Percentiles rank a stretch among this genome's conserved stretches.
phyloP scores from a whole-genome alignment of 2,113 vertebrate genomes.

The Prunella himalayana region DNA sequence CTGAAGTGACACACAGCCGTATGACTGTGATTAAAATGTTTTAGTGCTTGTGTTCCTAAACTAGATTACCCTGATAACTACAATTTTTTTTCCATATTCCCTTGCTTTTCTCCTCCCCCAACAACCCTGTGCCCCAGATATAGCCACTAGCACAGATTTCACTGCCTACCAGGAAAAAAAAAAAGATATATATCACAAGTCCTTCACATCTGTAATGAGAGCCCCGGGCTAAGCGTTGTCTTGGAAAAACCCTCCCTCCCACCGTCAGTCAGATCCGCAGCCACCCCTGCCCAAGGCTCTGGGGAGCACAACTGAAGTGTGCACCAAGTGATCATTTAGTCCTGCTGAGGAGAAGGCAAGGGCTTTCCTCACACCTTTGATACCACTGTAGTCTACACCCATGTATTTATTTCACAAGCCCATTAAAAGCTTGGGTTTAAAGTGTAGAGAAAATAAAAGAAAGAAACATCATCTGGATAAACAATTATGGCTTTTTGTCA shows the following conservation, averaged over 20 bases:
- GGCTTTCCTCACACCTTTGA: not conserved
- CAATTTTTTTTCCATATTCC: conserved; percentile 10
- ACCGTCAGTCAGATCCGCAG: not conserved
- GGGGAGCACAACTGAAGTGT: not conserved
- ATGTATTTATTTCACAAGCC: not conserved
- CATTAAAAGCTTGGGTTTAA: conserved; percentile 16
- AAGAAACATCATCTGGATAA: conserved; percentile 58
- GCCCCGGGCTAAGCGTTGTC: not conserved
- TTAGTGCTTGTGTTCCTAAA: conserved; percentile 21
- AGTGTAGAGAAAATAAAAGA: not conserved
- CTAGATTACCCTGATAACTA: conserved; percentile 20
- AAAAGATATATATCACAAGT: not conserved
- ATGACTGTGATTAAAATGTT: conserved; percentile 37
- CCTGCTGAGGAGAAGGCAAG: not conserved
- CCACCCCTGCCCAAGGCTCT: conserved; percentile 6
- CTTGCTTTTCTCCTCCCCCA: not conserved
- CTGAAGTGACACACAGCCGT: conserved; percentile 17
- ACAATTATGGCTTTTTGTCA: conserved; percentile 54
- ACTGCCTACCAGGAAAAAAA: not conserved
- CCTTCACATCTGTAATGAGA: not conserved
- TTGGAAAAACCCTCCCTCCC: conserved; percentile 27
- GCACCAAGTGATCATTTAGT: not conserved
- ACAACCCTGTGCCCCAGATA: not conserved
- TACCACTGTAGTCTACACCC: not conserved
- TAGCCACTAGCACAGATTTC: not conserved